phyloP scores from a whole-genome alignment of 2,797 vertebrate species.

The Chlorospingus flavigularis region DNA sequence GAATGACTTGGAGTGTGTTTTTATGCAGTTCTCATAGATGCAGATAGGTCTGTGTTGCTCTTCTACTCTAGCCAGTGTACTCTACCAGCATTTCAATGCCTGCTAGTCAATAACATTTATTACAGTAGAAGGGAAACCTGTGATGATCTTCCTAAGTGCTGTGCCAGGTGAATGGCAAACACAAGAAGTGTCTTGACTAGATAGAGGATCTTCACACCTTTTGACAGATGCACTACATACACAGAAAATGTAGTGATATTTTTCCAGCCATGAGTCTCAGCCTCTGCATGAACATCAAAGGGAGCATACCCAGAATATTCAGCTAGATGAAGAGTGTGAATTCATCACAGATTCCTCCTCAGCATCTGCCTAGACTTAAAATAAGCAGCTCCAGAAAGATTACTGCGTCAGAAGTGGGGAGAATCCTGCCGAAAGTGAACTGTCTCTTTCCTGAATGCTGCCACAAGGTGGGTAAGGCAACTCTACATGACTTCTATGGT shows the following conservation, averaged over 20 bases:
- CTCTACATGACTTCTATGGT: background rate
- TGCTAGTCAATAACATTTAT: background rate
- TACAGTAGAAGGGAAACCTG: background rate
- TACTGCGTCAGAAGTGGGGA: background rate
- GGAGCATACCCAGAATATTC: background rate
- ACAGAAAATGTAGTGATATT: background rate
- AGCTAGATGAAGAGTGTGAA: background rate
- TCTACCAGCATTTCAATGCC: background rate
- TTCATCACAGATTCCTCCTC: background rate
- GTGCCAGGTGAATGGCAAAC: background rate
- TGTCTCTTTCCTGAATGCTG: background rate
- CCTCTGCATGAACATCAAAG: background rate
- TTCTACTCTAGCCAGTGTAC: background rate
- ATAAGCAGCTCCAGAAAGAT: background rate
- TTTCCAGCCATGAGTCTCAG: background rate
- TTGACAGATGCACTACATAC: background rate
- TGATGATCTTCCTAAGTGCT: background rate
- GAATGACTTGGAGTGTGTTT: background rate
- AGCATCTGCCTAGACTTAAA: slow-evolving; percentile 9
- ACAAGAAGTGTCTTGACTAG: background rate
- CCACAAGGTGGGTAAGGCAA: background rate
- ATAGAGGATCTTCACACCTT: background rate
- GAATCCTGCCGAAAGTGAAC: background rate
- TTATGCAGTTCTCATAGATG: background rate
- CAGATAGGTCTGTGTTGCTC: background rate